These are phyloP conservation scores for Eilema caniola DNA, from an alignment of 2,888 invertebrate species.

Conservation along the genomic window DNA sequence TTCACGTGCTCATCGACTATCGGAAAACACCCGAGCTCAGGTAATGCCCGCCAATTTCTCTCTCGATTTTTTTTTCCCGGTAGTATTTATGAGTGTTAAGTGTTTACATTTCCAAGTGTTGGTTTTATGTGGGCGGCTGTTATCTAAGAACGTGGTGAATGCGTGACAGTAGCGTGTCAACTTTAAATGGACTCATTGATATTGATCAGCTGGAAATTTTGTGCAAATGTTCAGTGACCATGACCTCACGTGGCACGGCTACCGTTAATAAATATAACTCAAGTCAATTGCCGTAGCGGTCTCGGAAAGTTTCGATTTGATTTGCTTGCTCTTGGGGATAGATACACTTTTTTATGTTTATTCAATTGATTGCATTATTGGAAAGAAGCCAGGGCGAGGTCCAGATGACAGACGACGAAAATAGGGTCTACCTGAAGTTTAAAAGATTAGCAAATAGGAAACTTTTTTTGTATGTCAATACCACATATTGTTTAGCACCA, in stretches of 20 bases:
- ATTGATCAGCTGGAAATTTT: slow-evolving; percentile 44
- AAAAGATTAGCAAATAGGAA: no score
- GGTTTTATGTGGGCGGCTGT: slow-evolving; percentile 38
- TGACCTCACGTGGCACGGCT: slow-evolving; percentile 33
- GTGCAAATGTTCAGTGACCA: slow-evolving; percentile 33
- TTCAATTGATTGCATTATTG: not conserved
- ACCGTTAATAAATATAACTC: slow-evolving; percentile 13
- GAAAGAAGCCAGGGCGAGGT: no score
- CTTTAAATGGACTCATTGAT: slow-evolving; percentile 30
- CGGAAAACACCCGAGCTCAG: slow-evolving; percentile 8
- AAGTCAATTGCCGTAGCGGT: slow-evolving; percentile 29
- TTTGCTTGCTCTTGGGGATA: slow-evolving; percentile 5
- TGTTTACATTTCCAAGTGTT: slow-evolving; percentile 33
- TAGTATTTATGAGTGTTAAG: slow-evolving; percentile 17
- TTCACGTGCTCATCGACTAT: slow-evolving; percentile 1
- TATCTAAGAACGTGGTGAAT: slow-evolving; percentile 47
- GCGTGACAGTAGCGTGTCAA: slow-evolving; percentile 38
- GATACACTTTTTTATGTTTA: slow-evolving; percentile 3
- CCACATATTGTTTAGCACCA: no score
- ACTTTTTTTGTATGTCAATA: not conserved
- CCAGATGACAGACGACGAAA: not conserved
- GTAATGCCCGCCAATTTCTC: slow-evolving; percentile 26
- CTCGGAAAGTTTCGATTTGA: not conserved
- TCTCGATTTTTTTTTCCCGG: slow-evolving; percentile 4
- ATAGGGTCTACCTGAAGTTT: not conserved